Base-by-base conservation (phyloP, 2,797 vertebrate species). In the Gymnoscopelus braueri region DNA sequence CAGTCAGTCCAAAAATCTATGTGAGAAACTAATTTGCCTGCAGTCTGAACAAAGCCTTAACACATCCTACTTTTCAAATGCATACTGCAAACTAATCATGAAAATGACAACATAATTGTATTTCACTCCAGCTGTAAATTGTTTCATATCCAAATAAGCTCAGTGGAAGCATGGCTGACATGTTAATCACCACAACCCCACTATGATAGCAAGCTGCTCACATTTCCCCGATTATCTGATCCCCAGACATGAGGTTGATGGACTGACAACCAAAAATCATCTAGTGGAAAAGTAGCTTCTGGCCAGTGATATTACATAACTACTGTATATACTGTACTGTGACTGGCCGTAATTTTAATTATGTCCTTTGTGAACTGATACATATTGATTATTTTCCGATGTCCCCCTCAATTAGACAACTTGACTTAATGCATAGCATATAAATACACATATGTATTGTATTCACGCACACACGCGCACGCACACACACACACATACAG, bases 101-200 rank as follows among this genome's bases (percentile, higher is more conserved):
- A 66, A 64, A 66, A 52, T 13, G 5, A 35, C 29, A 57, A 14
- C 5, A 51, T 66, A 56, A 74, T 65, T 69, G 3, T 65, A 44
- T 60, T 53, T 35, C 19, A 32, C 49, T 39, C 62, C 15, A 66
- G 6, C 56, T 74, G 75, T 29, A 56, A 56, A 50, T 50, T 11
- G 48, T 29, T 26, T 39, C 13, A 39, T 59, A 59, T 35, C 35
- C 56, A 39, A 58, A 14, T 29, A 58, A 39, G 32, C 32, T 59
- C 56, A 8, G 56, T 59, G 56, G 56, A 59, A 39, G 24, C 32
- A 29, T 67, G 53, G 1, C 5, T 2, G 12, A 44, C 4, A 3
- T 39, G 29, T 59, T 60, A 15, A 9, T 70, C 10, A 60, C 32
- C 1, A 19, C 51, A 35, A 23, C 26, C 9, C 13, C 10, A 60